phyloP scores from a whole-genome alignment of 2,797 vertebrate species.

The Astyanax mexicanus region DNA sequence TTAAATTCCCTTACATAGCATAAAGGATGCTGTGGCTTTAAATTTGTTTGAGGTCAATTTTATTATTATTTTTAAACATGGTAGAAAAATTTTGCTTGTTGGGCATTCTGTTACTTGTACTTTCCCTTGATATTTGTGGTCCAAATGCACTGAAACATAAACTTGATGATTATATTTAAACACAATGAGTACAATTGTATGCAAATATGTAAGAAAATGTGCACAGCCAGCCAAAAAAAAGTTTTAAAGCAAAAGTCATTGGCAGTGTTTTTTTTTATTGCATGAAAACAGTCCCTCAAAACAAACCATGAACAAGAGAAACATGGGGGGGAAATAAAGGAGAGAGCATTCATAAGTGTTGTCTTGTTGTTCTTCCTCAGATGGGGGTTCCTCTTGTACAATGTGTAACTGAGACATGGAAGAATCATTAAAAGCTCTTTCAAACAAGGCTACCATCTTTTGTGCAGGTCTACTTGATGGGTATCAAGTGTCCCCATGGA shows the following conservation, averaged over 20 bases:
- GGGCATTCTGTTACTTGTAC: conserved; percentile 40
- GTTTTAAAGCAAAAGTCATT: no score
- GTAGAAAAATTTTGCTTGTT: not conserved
- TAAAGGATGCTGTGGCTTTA: conserved; percentile 45
- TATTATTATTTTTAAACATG: not conserved
- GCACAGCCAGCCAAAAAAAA: no score
- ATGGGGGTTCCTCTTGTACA: not conserved
- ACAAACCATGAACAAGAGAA: not conserved
- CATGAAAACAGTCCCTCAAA: not conserved
- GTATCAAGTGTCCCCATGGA: conserved; percentile 11
- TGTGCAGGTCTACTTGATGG: not conserved
- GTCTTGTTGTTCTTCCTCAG: not conserved
- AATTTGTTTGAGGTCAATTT: no score
- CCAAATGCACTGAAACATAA: conserved; percentile 3
- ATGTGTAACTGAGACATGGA: conserved; percentile 3
- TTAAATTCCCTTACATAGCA: conserved; percentile 75
- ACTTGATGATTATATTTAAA: not conserved
- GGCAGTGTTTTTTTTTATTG: not conserved
- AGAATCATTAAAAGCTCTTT: conserved; percentile 24
- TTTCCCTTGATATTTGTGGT: not conserved
- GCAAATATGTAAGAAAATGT: not conserved
- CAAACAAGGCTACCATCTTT: not conserved
- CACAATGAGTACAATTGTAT: not conserved
- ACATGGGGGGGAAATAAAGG: conserved; percentile 34
- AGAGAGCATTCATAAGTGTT: conserved; percentile 5